Percentiles rank a stretch among this genome's conserved stretches.
These are phyloP conservation scores for Hyperoplus lanceolatus DNA, from an alignment of 2,797 vertebrate genomes.

Conservation along the genomic window DNA sequence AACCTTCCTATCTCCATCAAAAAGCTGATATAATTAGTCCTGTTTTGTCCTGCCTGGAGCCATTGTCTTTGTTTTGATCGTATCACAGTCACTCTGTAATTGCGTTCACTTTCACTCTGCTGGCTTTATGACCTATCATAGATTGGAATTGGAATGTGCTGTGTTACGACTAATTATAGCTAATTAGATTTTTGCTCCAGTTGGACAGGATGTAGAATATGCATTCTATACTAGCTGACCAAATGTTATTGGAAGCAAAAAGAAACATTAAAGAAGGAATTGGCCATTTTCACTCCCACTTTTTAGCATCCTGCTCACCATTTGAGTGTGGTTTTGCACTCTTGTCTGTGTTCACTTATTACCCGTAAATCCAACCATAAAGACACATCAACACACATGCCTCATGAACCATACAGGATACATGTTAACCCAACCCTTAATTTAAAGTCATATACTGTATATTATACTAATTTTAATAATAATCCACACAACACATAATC, in stretches of 20 bases:
- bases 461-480: no score
- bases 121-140: slow-evolving; percentile 67
- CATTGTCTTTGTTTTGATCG: slow-evolving; percentile 78
- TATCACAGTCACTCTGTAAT: slow-evolving; percentile 71
- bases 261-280: background rate
- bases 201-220: slow-evolving; percentile 22
- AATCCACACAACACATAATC: no score
- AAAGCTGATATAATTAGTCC: slow-evolving; percentile 73
- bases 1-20: slow-evolving; percentile 67
- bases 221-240: background rate
- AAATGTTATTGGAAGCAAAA: background rate
- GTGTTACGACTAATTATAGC: slow-evolving; percentile 57
- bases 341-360: background rate
- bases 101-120: slow-evolving; percentile 66
- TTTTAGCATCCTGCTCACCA: background rate
- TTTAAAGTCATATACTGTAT: background rate
- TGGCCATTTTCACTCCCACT: background rate
- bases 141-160: slow-evolving; percentile 59
- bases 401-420: no score
- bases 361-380: background rate
- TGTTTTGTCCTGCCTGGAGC: slow-evolving; percentile 66
- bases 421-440: no score
- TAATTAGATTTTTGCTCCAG: slow-evolving; percentile 38
- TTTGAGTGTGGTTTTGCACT: background rate
- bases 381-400: background rate